These are phyloP conservation scores for Dromococcyx pavoninus DNA, from an alignment of 2,797 vertebrate species.

Conservation along the genomic window DNA sequence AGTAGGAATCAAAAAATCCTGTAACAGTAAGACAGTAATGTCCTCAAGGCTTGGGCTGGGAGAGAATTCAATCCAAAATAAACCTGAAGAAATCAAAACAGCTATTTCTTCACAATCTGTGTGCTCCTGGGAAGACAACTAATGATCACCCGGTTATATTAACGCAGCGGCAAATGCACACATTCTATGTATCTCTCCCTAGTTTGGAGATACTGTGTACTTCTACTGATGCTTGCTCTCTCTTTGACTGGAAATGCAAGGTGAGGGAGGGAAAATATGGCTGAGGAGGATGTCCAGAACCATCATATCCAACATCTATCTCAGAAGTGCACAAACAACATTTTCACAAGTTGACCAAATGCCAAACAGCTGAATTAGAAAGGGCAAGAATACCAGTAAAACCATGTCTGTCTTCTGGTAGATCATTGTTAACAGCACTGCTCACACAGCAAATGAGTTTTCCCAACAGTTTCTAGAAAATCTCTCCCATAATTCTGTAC, in stretches of 20 bases:
- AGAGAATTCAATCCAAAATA: neutral
- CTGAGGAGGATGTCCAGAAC: neutral
- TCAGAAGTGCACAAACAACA: neutral
- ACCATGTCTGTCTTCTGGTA: neutral
- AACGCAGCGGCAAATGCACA: neutral
- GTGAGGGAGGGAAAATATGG: neutral
- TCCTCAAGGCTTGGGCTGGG: neutral
- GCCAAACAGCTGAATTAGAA: neutral
- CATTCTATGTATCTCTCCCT: neutral
- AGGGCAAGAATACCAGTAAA: neutral
- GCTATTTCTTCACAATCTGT: neutral
- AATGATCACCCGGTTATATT: neutral
- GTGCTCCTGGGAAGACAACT: neutral
- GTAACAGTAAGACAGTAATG: neutral
- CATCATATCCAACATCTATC: neutral
- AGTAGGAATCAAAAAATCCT: neutral
- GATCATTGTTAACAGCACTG: neutral
- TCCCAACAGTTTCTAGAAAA: neutral
- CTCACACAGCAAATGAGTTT: neutral
- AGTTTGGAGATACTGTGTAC: rapidly evolving
- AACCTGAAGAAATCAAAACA: neutral
- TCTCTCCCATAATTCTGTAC: neutral
- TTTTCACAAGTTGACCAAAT: neutral
- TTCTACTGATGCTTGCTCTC: neutral
- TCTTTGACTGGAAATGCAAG: neutral